Evolutionary conservation across 2,113 vertebrate species (phyloP).

Genomic region (Pionites leucogaster): DNA sequence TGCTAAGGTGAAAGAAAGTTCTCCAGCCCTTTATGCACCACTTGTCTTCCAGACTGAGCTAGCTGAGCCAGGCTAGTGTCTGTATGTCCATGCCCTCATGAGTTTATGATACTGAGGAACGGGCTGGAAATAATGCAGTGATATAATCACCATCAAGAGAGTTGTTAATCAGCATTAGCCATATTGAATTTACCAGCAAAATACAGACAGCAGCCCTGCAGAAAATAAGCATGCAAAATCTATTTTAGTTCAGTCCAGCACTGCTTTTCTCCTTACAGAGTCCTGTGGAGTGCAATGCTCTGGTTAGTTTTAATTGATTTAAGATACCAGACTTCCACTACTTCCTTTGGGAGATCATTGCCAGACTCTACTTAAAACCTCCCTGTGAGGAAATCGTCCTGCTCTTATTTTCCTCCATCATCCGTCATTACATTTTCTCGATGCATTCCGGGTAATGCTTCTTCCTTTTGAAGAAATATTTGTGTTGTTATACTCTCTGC

Average conservation of each 20-base stretch:
- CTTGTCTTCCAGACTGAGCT: background rate
- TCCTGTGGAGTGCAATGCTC: background rate
- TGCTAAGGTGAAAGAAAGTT: background rate
- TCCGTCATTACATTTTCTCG: background rate
- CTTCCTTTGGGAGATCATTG: slow-evolving; percentile 58
- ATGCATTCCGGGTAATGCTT: background rate
- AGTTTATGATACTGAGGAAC: background rate
- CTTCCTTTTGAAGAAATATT: background rate
- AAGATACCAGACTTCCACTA: slow-evolving; percentile 55
- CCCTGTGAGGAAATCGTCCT: slow-evolving; percentile 22
- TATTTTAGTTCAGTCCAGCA: background rate
- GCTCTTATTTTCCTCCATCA: slow-evolving; percentile 38
- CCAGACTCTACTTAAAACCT: slow-evolving; percentile 54
- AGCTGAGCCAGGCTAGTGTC: background rate
- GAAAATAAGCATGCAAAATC: slow-evolving; percentile 13
- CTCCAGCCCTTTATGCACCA: background rate
- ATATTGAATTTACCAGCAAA: slow-evolving; percentile 5
- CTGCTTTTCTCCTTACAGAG: slow-evolving; percentile 11
- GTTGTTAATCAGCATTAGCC: slow-evolving; percentile 52
- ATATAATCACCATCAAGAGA: background rate
- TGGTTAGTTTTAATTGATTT: slow-evolving; percentile 61
- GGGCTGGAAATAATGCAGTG: background rate
- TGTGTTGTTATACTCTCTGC: background rate
- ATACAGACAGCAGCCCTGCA: background rate
- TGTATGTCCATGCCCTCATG: background rate